A percentile compares a stretch with the other conserved stretches of the same genome.
Evolutionary conservation across 2,797 vertebrate genomes (phyloP).

Genomic region (Dendrocincla fuliginosa): DNA sequence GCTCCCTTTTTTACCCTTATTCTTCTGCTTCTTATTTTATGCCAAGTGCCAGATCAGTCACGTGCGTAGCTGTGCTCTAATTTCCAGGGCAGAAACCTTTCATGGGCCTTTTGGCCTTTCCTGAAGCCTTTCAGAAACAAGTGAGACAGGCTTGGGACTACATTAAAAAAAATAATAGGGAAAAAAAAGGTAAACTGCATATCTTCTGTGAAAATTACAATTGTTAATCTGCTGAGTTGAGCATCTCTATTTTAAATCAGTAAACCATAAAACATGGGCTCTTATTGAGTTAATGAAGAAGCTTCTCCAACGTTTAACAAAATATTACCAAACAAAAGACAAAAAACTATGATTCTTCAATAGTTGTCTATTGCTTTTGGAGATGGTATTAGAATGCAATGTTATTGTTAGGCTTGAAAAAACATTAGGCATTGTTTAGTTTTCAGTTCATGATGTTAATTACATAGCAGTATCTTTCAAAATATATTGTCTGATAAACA

Average conservation of each 20-base stretch:
- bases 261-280: background rate
- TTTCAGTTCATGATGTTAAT: background rate
- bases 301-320: background rate
- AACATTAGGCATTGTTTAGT: background rate
- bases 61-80: background rate
- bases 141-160: background rate
- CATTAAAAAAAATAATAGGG: background rate
- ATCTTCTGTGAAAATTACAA: background rate
- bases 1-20: background rate
- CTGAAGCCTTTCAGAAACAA: background rate
- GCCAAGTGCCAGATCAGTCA: background rate
- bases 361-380: background rate
- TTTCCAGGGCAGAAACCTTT: background rate
- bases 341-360: background rate
- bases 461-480: background rate
- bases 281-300: background rate
- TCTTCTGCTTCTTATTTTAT: background rate
- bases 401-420: background rate
- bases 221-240: background rate
- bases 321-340: background rate
- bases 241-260: background rate
- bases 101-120: background rate
- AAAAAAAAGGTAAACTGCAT: background rate
- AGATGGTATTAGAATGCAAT: background rate
- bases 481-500: background rate